A percentile compares a stretch with the other conserved stretches of the same genome.
Conservation (phyloP, 37 sponge, comb jelly and placozoan genomes). For the Tethya wilhelma region DNA sequence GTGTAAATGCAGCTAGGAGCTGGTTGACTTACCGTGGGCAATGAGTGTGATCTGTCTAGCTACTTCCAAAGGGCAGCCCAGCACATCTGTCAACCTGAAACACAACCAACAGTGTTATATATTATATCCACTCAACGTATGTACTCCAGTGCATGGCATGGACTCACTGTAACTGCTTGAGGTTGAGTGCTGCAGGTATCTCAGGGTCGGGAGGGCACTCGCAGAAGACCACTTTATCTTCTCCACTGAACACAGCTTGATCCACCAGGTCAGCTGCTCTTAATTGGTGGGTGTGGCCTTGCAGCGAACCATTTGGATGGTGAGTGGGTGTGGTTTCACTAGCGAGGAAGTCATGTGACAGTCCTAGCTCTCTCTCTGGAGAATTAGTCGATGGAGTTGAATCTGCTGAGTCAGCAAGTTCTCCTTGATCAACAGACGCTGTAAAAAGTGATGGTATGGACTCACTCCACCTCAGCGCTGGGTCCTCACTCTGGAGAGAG, state of each 20-base stretch:
- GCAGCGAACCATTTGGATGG: not conserved
- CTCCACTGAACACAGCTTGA: not conserved
- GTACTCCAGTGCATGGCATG: not conserved
- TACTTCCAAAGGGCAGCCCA: conserved; percentile 85
- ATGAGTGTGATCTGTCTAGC: conserved; percentile 96
- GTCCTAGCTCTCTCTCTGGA: conserved; percentile 10
- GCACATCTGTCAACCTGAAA: conserved; percentile 58
- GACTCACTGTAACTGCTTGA: conserved; percentile 70
- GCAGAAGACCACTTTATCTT: conserved; percentile 52
- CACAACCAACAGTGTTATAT: not conserved
- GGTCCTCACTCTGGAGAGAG: not conserved
- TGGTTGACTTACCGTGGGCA: conserved; percentile 75
- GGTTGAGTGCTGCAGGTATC: conserved; percentile 55
- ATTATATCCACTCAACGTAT: not conserved
- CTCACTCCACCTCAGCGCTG: conserved; percentile 27
- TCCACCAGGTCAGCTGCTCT: not conserved
- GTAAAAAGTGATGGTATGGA: conserved; percentile 23
- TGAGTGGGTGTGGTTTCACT: not conserved
- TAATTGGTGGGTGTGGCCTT: not conserved
- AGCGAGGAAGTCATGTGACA: not conserved
- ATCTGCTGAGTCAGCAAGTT: not conserved
- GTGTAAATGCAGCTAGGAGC: not conserved
- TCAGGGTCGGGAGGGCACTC: conserved; percentile 95
- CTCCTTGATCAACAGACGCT: not conserved
- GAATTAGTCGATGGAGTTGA: conserved; percentile 15